A percentile compares a stretch with the other conserved stretches of the same genome.
Conservation (phyloP, 2,888 invertebrate genomes). For the Plagodis pulveraria region DNA sequence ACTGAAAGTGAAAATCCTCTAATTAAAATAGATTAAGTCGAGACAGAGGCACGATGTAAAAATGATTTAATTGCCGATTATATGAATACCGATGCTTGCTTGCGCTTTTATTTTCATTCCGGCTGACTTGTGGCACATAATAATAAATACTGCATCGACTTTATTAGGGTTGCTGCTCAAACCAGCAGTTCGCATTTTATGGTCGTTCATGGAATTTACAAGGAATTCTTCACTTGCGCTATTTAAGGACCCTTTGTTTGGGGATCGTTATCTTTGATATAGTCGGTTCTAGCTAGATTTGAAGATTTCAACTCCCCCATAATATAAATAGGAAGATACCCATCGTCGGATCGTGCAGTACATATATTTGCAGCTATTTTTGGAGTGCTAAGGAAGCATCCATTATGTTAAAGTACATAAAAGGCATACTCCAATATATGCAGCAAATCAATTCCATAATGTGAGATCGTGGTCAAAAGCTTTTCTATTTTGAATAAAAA, state of each 20-base stretch:
- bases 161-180: constrained; percentile 4
- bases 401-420: too few species aligned
- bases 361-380: too few species aligned
- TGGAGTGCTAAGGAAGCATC: too few species aligned
- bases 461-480: too few species aligned
- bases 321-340: too few species aligned
- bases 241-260: background rate
- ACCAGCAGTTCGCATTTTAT: background rate
- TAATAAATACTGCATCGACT: constrained; percentile 5
- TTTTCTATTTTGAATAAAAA: too few species aligned
- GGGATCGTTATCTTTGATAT: constrained; percentile 2
- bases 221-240: constrained; percentile 6
- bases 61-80: constrained; percentile 48
- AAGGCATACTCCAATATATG: too few species aligned
- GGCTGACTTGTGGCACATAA: constrained; percentile 23
- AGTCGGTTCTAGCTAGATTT: too few species aligned
- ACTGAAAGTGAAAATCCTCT: constrained; percentile 46
- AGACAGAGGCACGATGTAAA: constrained; percentile 32
- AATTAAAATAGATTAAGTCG: constrained; percentile 47
- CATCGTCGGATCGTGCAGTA: too few species aligned
- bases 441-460: too few species aligned
- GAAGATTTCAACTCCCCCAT: too few species aligned
- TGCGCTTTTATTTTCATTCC: constrained; percentile 61
- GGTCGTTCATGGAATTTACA: background rate
- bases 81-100: constrained; percentile 50